Evolutionary conservation across 2,888 invertebrate species (phyloP).

Genomic region (Tenthredo distinguenda): DNA sequence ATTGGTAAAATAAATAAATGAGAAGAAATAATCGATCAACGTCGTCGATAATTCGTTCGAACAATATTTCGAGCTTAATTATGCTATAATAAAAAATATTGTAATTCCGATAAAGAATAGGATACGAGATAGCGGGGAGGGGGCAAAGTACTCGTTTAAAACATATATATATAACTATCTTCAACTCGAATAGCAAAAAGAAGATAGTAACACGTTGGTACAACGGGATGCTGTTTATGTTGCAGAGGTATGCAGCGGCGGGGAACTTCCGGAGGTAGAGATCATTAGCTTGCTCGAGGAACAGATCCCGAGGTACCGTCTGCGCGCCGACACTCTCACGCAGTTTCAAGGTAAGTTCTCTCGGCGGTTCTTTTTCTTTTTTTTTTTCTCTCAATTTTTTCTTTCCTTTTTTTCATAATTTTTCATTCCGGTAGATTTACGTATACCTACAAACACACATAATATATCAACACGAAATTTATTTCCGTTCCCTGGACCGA

Average conservation of each 20-base stretch:
- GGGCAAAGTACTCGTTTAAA: no score
- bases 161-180: not conserved
- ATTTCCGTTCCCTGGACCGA: conserved; percentile 27
- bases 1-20: not conserved
- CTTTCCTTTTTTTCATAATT: not conserved
- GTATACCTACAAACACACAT: not conserved
- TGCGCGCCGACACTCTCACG: conserved; percentile 96
- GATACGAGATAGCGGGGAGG: no score
- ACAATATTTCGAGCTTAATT: not conserved
- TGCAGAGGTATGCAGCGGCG: conserved; percentile 95
- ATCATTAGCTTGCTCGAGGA: conserved; percentile 96
- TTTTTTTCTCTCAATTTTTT: not conserved
- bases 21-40: not conserved
- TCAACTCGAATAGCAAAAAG: not conserved
- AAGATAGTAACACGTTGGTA: conserved; percentile 9
- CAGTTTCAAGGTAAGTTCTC: conserved; percentile 90
- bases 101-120: no score
- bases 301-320: conserved; percentile 95
- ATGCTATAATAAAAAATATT: no score
- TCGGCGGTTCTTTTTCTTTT: not conserved
- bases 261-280: conserved; percentile 96
- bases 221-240: conserved; percentile 77
- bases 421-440: no score
- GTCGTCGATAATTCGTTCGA: not conserved
- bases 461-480: not conserved